Evolutionary conservation across 2,797 vertebrate genomes (phyloP), one percentile per base, ranked within the genome.

Genomic region (Helarctos malayanus): DNA sequence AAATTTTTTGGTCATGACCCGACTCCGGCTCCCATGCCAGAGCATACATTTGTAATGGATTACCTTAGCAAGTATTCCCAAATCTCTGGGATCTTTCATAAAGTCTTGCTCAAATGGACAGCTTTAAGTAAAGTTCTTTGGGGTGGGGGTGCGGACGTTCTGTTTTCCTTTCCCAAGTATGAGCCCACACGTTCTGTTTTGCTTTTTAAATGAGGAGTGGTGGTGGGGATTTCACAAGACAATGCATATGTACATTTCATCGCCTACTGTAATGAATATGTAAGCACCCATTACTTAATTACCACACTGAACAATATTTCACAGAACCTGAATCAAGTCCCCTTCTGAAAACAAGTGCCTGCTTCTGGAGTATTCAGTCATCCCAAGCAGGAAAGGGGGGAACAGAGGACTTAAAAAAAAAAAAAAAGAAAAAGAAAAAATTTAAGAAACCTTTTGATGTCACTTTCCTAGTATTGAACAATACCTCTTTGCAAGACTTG

Each of bases 381-480:
- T 92, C 47, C 5, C 32, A 75, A 32, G 21, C n/a, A 97, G 32
- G 7, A 23, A 95, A 56, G 38, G 49, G 5, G 29, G 81, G 8
- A 91, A 59, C 10, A 27, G 29, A 65, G 54, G 3, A 86, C 65
- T 65, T 71, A 19, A 38, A 41, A 35, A 25, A 4, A 57, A 29
- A 49, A 27, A 38, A 4, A 61, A 47, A 19, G 29, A 41, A 38
- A 25, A 6, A 57, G 21, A 49, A 27, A 61, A 10, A 47, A 4
- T 38, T 89, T 63, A 52, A 86, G 84, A 90, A 76, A 35, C 32
- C 56, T 75, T 96, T 76, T 91, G 69, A 71, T 84, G 86, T 76
- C 59, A 95, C 47, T 94, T 92, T 91, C 76, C 54, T 75, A 78
- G 5, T 88, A 75, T 41, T 86, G 88, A 95, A 90, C 52, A 92